phyloP scores from a whole-genome alignment of 92 coral and sea anemone genomes.

The Hydrozoanthus gracilis region DNA sequence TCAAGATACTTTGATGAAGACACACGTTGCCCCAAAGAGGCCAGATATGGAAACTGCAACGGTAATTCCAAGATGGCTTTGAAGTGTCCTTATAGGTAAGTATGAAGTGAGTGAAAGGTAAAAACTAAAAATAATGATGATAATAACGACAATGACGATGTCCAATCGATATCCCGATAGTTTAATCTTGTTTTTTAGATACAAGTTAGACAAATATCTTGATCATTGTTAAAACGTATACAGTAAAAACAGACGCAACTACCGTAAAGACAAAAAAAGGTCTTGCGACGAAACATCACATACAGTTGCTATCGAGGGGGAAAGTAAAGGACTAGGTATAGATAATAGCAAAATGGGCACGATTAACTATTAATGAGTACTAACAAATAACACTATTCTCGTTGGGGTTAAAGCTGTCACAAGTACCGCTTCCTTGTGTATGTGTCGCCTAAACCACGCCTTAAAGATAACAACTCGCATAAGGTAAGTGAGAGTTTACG shows the following conservation, averaged over 20 bases:
- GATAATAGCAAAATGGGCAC: no score
- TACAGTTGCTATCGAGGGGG: background rate
- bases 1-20: slow-evolving; percentile 34
- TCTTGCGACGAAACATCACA: no score
- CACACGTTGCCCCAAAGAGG: slow-evolving; percentile 32
- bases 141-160: no score
- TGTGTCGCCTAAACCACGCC: background rate
- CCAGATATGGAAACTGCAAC: slow-evolving; percentile 20
- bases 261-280: no score
- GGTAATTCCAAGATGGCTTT: slow-evolving; percentile 27
- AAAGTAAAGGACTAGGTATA: background rate
- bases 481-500: background rate
- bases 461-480: background rate
- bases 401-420: background rate
- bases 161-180: no score
- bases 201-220: no score
- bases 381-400: background rate
- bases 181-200: no score
- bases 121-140: no score
- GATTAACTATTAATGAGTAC: no score
- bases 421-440: slow-evolving; percentile 3
- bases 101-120: background rate
- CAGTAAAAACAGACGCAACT: no score
- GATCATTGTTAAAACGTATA: no score
- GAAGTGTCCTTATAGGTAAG: slow-evolving; percentile 37